A percentile compares a stretch with the other conserved stretches of the same genome.
Evolutionary conservation across 2,797 vertebrate genomes (phyloP).

Genomic region (Avahi laniger): DNA sequence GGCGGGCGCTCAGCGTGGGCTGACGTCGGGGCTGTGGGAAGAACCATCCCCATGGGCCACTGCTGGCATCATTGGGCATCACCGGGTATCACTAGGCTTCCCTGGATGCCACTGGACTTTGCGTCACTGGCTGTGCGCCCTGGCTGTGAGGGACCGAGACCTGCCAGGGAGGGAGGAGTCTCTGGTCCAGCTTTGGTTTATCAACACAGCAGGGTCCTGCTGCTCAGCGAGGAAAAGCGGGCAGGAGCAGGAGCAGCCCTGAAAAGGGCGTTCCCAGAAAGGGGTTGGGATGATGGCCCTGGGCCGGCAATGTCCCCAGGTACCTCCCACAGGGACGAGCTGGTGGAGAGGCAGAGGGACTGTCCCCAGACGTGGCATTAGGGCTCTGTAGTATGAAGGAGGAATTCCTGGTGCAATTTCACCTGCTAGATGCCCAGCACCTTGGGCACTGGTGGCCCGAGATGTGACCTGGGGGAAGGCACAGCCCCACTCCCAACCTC

Average conservation of each 20-base stretch:
- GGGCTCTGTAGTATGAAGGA: neutral
- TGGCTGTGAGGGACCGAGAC: neutral
- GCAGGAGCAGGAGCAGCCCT: no score
- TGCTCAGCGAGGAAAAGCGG: neutral
- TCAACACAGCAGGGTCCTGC: fast-evolving
- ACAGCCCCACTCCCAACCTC: neutral
- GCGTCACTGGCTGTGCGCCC: fast-evolving
- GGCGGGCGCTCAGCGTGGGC: neutral
- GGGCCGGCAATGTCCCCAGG: neutral
- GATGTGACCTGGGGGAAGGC: neutral
- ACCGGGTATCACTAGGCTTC: neutral
- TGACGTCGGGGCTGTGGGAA: neutral
- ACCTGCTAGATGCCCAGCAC: no score
- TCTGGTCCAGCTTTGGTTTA: neutral
- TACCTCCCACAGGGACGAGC: neutral
- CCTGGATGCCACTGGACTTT: neutral
- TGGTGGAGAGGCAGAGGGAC: neutral
- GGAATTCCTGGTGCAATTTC: neutral
- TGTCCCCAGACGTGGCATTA: fast-evolving
- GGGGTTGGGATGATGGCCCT: fast-evolving
- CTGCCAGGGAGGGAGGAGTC: neutral
- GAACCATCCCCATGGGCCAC: no score
- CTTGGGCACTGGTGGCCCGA: no score
- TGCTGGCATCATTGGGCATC: no score
- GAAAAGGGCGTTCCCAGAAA: neutral